Conservation (phyloP, 23 tunicate species). For the Ascidia mentula region DNA sequence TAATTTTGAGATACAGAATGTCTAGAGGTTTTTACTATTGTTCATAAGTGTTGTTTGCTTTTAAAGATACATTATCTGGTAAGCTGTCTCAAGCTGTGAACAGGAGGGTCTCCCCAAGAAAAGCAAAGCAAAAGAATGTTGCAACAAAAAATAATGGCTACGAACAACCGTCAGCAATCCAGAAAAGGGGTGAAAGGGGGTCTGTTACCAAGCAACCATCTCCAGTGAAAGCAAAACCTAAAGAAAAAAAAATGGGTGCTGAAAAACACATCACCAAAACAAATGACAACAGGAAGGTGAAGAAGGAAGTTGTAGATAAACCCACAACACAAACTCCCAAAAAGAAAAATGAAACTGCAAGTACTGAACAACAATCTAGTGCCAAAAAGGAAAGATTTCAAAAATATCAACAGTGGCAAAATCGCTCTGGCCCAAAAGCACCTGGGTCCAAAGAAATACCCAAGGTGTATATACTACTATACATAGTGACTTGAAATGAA, state of each 20-base stretch:
- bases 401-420: conserved; percentile 86
- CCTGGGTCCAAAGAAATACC: conserved; percentile 67
- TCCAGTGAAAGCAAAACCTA: neutral
- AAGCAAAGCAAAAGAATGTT: neutral
- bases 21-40: neutral
- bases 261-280: neutral
- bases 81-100: neutral
- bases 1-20: neutral
- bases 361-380: conserved; percentile 5
- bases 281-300: neutral
- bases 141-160: neutral
- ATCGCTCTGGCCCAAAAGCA: conserved; percentile 74
- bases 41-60: neutral
- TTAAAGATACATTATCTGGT: neutral
- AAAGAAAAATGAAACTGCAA: neutral
- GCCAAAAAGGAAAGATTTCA: conserved; percentile 58
- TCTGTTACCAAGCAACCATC: neutral
- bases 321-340: neutral
- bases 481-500: no score
- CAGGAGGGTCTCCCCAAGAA: neutral
- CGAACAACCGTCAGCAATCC: neutral
- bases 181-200: neutral
- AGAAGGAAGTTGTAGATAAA: neutral
- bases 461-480: neutral
- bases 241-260: no score